Percentiles rank a stretch among this genome's conserved stretches.
These are phyloP conservation scores for Thalpophila matura DNA, from an alignment of 2,888 invertebrate genomes.

Conservation along the genomic window DNA sequence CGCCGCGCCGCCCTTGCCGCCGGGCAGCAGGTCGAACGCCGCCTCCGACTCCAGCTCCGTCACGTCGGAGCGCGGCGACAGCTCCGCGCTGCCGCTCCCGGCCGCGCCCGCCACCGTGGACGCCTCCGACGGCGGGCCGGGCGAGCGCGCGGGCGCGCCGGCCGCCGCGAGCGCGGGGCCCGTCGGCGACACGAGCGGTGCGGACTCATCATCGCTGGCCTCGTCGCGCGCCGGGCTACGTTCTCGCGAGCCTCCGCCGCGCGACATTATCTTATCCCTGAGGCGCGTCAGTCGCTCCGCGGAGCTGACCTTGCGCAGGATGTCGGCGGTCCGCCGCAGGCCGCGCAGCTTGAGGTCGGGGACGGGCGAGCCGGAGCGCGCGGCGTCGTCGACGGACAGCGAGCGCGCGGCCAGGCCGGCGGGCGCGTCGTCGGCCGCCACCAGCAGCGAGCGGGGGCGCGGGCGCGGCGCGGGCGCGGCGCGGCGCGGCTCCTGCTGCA, in stretches of 20 bases:
- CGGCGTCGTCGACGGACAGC: conserved; percentile 84
- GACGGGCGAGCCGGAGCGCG: conserved; percentile 72
- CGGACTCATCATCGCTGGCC: conserved; percentile 92
- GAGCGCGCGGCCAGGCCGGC: conserved; percentile 73
- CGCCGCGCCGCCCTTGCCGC: conserved; percentile 67
- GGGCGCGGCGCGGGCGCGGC: conserved; percentile 67
- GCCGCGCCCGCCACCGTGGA: conserved; percentile 69
- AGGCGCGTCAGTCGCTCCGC: conserved; percentile 82
- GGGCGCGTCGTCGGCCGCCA: conserved; percentile 69
- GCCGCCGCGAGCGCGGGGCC: conserved; percentile 30
- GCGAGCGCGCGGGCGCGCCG: conserved; percentile 46
- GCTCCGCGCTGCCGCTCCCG: conserved; percentile 71
- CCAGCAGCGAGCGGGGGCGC: conserved; percentile 79
- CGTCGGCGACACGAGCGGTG: conserved; percentile 90
- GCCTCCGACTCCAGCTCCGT: conserved; percentile 81
- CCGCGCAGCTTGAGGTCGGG: conserved; percentile 78
- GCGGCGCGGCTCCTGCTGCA: conserved; percentile 67
- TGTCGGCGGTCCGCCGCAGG: conserved; percentile 81
- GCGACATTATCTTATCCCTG: conserved; percentile 81
- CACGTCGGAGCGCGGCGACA: conserved; percentile 85
- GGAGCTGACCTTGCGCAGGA: conserved; percentile 82
- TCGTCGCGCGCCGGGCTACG: conserved; percentile 81
- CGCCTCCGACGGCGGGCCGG: conserved; percentile 61
- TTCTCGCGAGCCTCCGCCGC: conserved; percentile 79
- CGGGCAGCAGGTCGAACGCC: conserved; percentile 78